These are phyloP conservation scores for Cyclura pinguis DNA, from an alignment of 2,797 vertebrate species.

Conservation along the genomic window DNA sequence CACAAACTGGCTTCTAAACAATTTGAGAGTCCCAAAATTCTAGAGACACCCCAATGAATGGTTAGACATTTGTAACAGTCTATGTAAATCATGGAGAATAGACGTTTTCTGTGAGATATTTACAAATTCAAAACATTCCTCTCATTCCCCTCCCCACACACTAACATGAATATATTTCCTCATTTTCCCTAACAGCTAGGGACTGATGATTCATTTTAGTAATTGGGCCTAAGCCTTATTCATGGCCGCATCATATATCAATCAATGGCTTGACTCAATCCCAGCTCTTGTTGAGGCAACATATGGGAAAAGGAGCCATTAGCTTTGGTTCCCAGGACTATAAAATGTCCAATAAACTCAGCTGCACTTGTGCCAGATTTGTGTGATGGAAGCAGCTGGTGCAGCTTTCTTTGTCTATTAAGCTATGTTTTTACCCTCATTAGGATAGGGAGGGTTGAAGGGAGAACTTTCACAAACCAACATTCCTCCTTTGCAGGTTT, in stretches of 20 bases:
- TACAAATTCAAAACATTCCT: conserved; percentile 9
- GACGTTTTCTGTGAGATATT: neutral
- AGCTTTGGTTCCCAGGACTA: conserved; percentile 74
- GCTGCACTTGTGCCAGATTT: conserved; percentile 64
- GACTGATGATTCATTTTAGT: conserved; percentile 64
- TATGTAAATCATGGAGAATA: neutral
- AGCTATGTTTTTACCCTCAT: conserved; percentile 69
- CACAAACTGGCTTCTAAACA: neutral
- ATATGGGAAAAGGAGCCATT: conserved; percentile 67
- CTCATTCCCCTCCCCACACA: neutral
- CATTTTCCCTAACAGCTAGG: conserved; percentile 58
- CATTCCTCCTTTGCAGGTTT: conserved; percentile 48
- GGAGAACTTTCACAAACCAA: conserved; percentile 48
- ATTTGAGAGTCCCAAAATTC: neutral
- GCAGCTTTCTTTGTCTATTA: conserved; percentile 61
- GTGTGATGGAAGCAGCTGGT: conserved; percentile 68
- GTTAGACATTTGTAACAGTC: neutral
- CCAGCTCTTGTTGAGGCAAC: conserved; percentile 66
- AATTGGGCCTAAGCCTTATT: conserved; percentile 51
- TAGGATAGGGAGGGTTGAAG: conserved; percentile 64
- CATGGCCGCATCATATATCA: conserved; percentile 58
- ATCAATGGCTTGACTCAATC: conserved; percentile 54
- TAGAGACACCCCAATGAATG: neutral
- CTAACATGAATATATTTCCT: neutral
- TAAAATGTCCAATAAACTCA: conserved; percentile 76